Conservation (phyloP, 2,888 invertebrate species). For the Latheticus oryzae region DNA sequence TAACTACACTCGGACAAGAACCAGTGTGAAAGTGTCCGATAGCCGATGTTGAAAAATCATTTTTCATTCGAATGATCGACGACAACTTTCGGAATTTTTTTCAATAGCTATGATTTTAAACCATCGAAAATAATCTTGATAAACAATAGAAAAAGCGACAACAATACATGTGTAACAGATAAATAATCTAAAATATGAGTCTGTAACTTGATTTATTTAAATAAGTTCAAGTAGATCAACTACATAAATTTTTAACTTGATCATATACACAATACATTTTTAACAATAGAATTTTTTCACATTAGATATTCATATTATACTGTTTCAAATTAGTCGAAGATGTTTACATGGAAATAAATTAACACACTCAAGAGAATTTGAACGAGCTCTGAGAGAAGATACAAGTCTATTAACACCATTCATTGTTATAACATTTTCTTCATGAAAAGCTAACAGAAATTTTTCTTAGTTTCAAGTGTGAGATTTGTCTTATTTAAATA, state of each 20-base stretch:
- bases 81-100: conserved; percentile 12
- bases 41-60: conserved; percentile 20
- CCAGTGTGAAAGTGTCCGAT: conserved; percentile 20
- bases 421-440: no score
- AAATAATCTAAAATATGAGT: conserved; percentile 49
- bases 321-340: conserved; percentile 34
- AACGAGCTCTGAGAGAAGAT: conserved; percentile 20
- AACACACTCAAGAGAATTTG: conserved; percentile 29
- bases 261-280: neutral
- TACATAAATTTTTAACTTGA: conserved; percentile 18
- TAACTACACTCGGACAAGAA: conserved; percentile 10
- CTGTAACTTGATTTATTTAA: conserved; percentile 39
- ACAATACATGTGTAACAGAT: conserved; percentile 52
- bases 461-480: no score
- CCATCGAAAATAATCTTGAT: no score
- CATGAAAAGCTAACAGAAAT: no score
- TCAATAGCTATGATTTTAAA: conserved; percentile 14
- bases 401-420: no score
- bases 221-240: conserved; percentile 34
- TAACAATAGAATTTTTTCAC: conserved; percentile 16
- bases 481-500: no score
- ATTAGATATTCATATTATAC: conserved; percentile 35
- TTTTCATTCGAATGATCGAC: conserved; percentile 19
- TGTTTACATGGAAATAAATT: conserved; percentile 40
- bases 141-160: conserved; percentile 41